Conservation (phyloP, 2,888 invertebrate species). For the Lasioglossum pauxillum region DNA sequence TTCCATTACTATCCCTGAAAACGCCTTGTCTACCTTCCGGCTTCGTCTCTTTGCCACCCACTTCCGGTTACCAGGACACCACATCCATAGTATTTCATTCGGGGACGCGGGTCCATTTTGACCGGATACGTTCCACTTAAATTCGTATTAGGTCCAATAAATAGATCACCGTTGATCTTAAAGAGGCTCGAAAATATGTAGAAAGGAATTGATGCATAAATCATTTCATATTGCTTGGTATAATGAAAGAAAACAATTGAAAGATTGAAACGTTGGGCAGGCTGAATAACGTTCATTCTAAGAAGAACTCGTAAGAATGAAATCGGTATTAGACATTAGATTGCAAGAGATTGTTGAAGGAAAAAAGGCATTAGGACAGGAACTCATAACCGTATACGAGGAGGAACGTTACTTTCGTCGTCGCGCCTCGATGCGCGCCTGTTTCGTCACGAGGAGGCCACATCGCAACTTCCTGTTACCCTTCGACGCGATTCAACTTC, state of each 20-base stretch:
- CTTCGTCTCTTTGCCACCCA: not conserved
- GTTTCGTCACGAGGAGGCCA: slow-evolving; percentile 20
- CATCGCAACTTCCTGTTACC: slow-evolving; percentile 33
- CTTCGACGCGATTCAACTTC: slow-evolving; percentile 26
- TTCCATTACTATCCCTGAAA: not conserved
- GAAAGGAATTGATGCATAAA: not conserved
- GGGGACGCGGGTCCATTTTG: not conserved
- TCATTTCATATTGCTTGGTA: not conserved
- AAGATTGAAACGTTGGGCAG: not conserved
- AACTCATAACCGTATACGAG: not conserved
- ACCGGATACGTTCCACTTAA: not conserved
- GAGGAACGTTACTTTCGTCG: slow-evolving; percentile 11
- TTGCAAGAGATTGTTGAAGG: not conserved
- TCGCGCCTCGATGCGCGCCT: slow-evolving; percentile 5
- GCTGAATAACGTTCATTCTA: not conserved
- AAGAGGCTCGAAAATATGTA: not conserved
- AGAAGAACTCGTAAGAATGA: not conserved
- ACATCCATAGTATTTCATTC: not conserved
- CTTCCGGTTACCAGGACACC: not conserved
- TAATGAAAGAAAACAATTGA: not conserved
- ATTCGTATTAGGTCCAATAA: not conserved
- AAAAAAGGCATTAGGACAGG: not conserved
- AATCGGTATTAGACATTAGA: not conserved
- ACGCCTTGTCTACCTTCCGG: not conserved
- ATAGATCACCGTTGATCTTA: not conserved